Base-by-base conservation (phyloP, 2,888 invertebrate genomes). In the Nebria salina region DNA sequence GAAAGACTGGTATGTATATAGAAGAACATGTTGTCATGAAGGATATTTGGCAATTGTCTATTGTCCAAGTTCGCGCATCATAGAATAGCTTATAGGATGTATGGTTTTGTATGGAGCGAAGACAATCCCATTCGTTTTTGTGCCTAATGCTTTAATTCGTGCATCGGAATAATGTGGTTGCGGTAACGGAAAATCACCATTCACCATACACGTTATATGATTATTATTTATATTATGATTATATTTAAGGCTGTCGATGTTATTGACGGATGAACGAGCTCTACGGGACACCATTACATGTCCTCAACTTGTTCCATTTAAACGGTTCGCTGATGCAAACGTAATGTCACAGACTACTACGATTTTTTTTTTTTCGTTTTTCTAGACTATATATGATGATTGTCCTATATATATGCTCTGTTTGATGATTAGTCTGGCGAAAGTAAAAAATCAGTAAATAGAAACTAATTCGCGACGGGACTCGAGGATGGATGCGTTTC, bases 121-220 rank as follows among this genome's bases (percentile, higher is more conserved):
- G 72, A 72, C 72, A 72, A 72, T 72, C 26, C 75, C 13, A 9
- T 41, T 3, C 11, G 54, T 75, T 75, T 75, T 75, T 75, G 65
- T 75, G 75, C 75, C 26, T 75, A 75, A 75, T 75, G 75, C 75
- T 54, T 75, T 75, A 75, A 75, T 75, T 75, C 75, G 65, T 64
- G 54, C 65, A 34, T 64, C n/a, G 8, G 20, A 41, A 73, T 73
- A 73, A 73, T 73, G 43, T 43, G 73, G 42, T 73, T 73, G 41
- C 26, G 75, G 25, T 64, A 75, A 64, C 75, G 75, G 75, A 54
- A 75, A 75, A 75, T 65, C 65, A 70, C 70, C 20, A 26, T 70
- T 25, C 25, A 11, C 26, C 70, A 42, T 64, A 20, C 65, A 75
- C 65, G 41, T 43, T 73, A 41, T 73, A 73, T 41, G 11, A 41